Percentiles rank a stretch among this genome's conserved stretches.
Conservation (phyloP, 30 jellyfish, hydroid and myxozoan genomes). For the Aurelia coerulea region DNA sequence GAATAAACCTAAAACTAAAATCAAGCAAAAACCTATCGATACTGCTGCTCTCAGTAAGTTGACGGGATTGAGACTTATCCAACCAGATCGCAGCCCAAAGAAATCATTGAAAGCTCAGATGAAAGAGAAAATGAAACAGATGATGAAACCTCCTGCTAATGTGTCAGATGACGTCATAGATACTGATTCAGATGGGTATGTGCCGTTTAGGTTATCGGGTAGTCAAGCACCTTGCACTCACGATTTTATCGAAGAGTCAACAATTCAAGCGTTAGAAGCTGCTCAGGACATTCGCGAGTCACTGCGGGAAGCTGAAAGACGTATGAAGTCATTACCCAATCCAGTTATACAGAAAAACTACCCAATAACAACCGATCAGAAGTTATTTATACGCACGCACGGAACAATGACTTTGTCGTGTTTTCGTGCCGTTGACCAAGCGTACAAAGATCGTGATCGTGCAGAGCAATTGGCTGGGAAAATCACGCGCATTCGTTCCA, state of each 20-base stretch:
- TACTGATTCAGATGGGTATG: conserved; percentile 22
- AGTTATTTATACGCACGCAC: conserved; percentile 73
- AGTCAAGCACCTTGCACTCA: conserved; percentile 49
- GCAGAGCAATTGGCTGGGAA: conserved; percentile 39
- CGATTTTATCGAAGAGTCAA: conserved; percentile 67
- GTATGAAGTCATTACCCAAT: conserved; percentile 18
- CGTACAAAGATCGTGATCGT: conserved; percentile 82
- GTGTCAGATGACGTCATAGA: no score
- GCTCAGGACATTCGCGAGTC: conserved; percentile 81
- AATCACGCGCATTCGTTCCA: conserved; percentile 28
- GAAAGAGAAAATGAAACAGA: neutral
- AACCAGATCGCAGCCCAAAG: conserved; percentile 3
- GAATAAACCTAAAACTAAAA: neutral
- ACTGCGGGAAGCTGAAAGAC: conserved; percentile 38
- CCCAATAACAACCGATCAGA: conserved; percentile 70
- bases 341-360: conserved; percentile 22
- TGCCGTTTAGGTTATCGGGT: conserved; percentile 56
- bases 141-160: no score
- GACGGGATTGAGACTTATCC: conserved; percentile 12
- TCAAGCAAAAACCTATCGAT: neutral
- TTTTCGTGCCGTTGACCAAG: conserved; percentile 86
- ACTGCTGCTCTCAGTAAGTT: conserved; percentile 6
- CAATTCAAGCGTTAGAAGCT: conserved; percentile 48
- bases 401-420: conserved; percentile 81
- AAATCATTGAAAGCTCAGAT: neutral